Conservation (phyloP, 1,140 invertebrate genomes). For the Ostrea denselamellosa region DNA sequence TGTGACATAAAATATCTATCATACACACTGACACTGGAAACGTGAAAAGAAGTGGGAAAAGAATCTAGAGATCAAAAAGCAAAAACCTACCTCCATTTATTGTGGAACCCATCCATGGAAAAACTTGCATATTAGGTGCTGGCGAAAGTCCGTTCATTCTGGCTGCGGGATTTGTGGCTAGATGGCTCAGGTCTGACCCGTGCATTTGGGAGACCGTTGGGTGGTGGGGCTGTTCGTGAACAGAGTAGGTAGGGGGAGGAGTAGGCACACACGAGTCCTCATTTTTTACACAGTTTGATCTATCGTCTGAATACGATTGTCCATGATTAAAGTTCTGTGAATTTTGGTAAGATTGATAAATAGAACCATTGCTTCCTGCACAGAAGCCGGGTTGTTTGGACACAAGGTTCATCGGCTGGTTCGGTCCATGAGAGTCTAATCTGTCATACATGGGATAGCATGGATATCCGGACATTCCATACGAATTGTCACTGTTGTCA, state of each 20-base stretch:
- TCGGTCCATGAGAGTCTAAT: conserved; percentile 43
- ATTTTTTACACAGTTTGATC: conserved; percentile 57
- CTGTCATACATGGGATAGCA: conserved; percentile 58
- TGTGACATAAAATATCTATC: conserved; percentile 40
- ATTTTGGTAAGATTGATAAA: conserved; percentile 50
- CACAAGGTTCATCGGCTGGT: conserved; percentile 58
- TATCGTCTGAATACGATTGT: conserved; percentile 53
- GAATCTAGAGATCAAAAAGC: background rate
- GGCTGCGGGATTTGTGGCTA: conserved; percentile 29
- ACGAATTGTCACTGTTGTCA: conserved; percentile 56
- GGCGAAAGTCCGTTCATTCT: conserved; percentile 55
- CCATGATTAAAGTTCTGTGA: conserved; percentile 54
- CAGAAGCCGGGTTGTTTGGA: conserved; percentile 50
- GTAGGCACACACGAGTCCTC: conserved; percentile 57
- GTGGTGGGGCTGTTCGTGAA: conserved; percentile 39
- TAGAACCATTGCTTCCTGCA: conserved; percentile 50
- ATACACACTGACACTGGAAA: conserved; percentile 5
- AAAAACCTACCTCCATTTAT: conserved; percentile 52
- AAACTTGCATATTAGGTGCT: conserved; percentile 54
- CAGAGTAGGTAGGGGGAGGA: conserved; percentile 50
- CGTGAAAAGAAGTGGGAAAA: background rate
- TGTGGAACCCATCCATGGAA: conserved; percentile 55
- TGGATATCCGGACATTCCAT: conserved; percentile 51
- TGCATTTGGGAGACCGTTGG: conserved; percentile 34
- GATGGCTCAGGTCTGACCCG: conserved; percentile 25